Conservation (phyloP, 2,113 vertebrate genomes). For the Hippocampus guttulatus region DNA sequence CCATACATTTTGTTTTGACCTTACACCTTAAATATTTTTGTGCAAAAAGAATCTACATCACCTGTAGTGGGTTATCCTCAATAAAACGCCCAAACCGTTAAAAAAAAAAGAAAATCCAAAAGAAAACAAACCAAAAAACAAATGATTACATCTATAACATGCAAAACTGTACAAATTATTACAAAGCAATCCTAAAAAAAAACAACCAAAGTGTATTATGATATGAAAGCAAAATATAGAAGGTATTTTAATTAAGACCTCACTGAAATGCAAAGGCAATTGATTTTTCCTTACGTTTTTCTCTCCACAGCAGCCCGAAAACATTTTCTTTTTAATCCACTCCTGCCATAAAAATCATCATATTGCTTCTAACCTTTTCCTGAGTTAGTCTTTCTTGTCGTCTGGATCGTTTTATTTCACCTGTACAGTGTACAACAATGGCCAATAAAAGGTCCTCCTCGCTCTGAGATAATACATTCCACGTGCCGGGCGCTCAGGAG, state of each 20-base stretch:
- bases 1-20: conserved; percentile 78
- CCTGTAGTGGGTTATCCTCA: conserved; percentile 86
- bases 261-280: conserved; percentile 78
- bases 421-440: conserved; percentile 49
- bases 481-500: conserved; percentile 36
- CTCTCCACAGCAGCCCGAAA: conserved; percentile 1
- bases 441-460: conserved; percentile 7
- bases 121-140: conserved; percentile 74
- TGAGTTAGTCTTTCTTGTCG: conserved; percentile 57
- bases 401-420: conserved; percentile 22
- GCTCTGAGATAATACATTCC: conserved; percentile 36
- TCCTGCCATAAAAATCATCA: conserved; percentile 29
- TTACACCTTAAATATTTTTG: conserved; percentile 95
- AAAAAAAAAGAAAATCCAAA: conserved; percentile 74
- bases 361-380: conserved; percentile 66
- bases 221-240: conserved; percentile 85
- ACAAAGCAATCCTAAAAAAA: conserved; percentile 85
- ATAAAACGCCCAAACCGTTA: conserved; percentile 80
- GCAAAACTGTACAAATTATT: conserved; percentile 99
- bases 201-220: conserved; percentile 76
- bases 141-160: conserved; percentile 95
- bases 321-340: conserved; percentile 11
- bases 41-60: conserved; percentile 92
- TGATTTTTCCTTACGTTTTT: conserved; percentile 21
- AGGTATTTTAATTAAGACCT: conserved; percentile 83